Percentiles rank a stretch among this genome's conserved stretches.
These are phyloP conservation scores for Fabriciana adippe DNA, from an alignment of 2,888 invertebrate genomes.

Conservation along the genomic window DNA sequence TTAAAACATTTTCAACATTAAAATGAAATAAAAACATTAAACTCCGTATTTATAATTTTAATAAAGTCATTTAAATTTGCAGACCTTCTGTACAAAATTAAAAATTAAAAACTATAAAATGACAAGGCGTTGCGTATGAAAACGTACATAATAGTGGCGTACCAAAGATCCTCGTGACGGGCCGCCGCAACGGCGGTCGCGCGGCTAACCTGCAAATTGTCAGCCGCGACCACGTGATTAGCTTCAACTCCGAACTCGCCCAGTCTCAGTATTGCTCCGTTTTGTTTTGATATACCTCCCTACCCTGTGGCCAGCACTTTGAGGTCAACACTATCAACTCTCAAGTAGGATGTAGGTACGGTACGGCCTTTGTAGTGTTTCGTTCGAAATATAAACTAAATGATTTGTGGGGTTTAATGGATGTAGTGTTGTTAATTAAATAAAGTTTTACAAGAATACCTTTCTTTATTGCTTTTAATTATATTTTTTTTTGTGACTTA, in stretches of 20 bases:
- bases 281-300: conserved; percentile 44
- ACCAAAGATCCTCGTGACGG: conserved; percentile 42
- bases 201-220: conserved; percentile 68
- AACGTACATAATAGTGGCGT: conserved; percentile 39
- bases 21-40: too few species aligned
- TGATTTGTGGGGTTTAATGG: conserved; percentile 27
- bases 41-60: too few species aligned
- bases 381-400: conserved; percentile 27
- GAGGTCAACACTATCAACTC: conserved; percentile 44
- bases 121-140: conserved; percentile 28
- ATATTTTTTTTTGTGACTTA: too few species aligned
- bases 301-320: conserved; percentile 43
- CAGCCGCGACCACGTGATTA: conserved; percentile 59
- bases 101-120: background rate
- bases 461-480: too few species aligned
- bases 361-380: conserved; percentile 23
- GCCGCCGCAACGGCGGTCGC: conserved; percentile 47
- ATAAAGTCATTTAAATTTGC: too few species aligned
- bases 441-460: background rate
- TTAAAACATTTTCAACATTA: too few species aligned
- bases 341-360: conserved; percentile 30
- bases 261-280: conserved; percentile 34
- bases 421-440: background rate
- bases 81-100: background rate
- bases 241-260: conserved; percentile 44